Evolutionary conservation across 2,888 invertebrate species (phyloP).

Genomic region (Erebia ligea): DNA sequence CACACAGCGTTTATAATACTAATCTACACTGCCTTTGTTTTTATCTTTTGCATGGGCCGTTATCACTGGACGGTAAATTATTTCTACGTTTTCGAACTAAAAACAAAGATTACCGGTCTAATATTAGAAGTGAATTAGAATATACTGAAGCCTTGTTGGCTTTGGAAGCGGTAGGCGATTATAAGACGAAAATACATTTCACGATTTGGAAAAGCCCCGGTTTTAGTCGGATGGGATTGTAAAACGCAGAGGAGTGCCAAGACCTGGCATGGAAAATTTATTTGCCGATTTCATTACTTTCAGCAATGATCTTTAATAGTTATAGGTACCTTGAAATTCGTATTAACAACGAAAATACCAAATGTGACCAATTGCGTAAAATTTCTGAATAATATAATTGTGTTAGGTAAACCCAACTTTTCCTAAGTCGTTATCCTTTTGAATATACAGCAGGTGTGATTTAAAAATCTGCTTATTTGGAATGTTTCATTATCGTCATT

Average conservation of each 20-base stretch:
- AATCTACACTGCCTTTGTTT: conserved; percentile 59
- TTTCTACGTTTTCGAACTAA: conserved; percentile 57
- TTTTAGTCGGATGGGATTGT: conserved; percentile 14
- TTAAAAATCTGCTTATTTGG: too few relatives aligned
- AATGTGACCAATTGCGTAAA: too few relatives aligned
- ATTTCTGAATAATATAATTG: too few relatives aligned
- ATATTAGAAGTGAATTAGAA: conserved; percentile 43
- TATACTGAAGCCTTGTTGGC: conserved; percentile 43
- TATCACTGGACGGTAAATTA: conserved; percentile 71
- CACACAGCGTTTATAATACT: conserved; percentile 63
- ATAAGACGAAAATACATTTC: conserved; percentile 55
- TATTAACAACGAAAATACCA: too few relatives aligned
- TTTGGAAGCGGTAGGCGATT: conserved; percentile 37
- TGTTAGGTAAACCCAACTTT: too few relatives aligned
- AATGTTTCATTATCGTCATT: too few relatives aligned
- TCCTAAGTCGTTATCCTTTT: too few relatives aligned
- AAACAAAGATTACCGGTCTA: conserved; percentile 48
- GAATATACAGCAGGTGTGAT: too few relatives aligned
- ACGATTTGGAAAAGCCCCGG: conserved; percentile 34
- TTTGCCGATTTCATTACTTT: background rate
- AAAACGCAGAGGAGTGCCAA: conserved; percentile 17
- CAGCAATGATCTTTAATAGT: too few relatives aligned
- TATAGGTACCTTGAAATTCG: too few relatives aligned
- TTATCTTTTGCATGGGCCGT: conserved; percentile 62
- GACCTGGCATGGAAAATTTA: conserved; percentile 19